Evolutionary conservation across 2,888 invertebrate genomes (phyloP), one percentile per base, ranked within the genome.

Genomic region (Leptogaster cylindrica): DNA sequence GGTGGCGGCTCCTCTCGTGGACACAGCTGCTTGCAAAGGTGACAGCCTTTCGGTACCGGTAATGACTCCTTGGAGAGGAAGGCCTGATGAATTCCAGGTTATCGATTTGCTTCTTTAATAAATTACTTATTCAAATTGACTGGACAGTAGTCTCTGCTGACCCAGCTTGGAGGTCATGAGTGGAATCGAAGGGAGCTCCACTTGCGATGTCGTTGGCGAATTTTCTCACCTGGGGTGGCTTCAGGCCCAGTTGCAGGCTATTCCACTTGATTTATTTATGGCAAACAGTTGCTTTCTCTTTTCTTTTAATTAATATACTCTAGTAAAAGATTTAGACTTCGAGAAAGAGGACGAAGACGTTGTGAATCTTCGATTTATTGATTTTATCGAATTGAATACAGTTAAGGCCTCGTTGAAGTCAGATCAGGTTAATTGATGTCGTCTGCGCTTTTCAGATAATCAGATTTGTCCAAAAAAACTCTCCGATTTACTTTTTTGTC

Each of bases 401-500:
- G 41, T 44, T 61, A 61, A 48, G 61, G 61, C 64, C 64, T 64
- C 64, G 33, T n/a, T 46, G 33, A 44, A 23, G 31, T 64, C 64
- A 64, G 48, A 23, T 48, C 48, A 64, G 33, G 31, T 14, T 20
- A 14, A 48, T 31, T 64, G 33, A 33, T 14, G 20, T 64, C 31
- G 36, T 12, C 41, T 48, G 16, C 18, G 31, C 12, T 64, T 23
- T 33, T 46, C 33, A 4, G 36, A 16, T n/a, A 28, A 14, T 28
- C 16, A 10, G 18, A 20, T 61, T 44, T 31, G 6, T 33, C 16
- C 16, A 61, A n/a, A n/a, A 51, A 10, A 33, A 14, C 18, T 51
- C 18, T 20, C 52, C 39, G n/a, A 67, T 51, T 25, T 18, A 23
- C 58, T 52, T 46, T 67, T 65, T 69, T 63, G 70, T 70, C 70